phyloP scores from a whole-genome alignment of 2,113 vertebrate genomes.

The Boleophthalmus pectinirostris region DNA sequence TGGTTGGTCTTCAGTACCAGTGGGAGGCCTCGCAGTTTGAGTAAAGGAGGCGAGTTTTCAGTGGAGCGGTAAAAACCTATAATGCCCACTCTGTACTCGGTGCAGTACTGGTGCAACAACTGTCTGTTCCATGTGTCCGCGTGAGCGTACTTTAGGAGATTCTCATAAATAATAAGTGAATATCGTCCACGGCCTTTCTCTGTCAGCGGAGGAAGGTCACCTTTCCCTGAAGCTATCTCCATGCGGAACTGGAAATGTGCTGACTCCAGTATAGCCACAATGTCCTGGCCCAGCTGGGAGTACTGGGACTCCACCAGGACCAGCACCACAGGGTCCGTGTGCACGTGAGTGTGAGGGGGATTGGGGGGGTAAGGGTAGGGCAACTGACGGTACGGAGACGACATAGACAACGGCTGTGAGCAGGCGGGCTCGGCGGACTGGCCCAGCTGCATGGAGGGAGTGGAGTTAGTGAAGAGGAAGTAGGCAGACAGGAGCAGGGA shows the following conservation, averaged over 20 bases:
- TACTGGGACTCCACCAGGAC: conserved; percentile 97
- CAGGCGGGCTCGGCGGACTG: conserved; percentile 81
- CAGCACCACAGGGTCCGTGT: conserved; percentile 85
- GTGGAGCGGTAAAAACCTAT: conserved; percentile 95
- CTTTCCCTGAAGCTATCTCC: conserved; percentile 93
- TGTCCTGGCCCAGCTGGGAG: conserved; percentile 96
- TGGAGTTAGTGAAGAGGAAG: conserved; percentile 89
- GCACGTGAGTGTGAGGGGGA: conserved; percentile 84
- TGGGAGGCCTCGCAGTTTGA: conserved; percentile 86
- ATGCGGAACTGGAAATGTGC: conserved; percentile 91
- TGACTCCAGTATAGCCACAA: conserved; percentile 92
- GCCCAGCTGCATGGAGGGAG: conserved; percentile 88
- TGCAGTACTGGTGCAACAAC: conserved; percentile 95
- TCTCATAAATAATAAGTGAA: conserved; percentile 91
- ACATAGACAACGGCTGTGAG: conserved; percentile 79
- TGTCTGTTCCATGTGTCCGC: conserved; percentile 95
- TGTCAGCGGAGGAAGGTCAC: conserved; percentile 92
- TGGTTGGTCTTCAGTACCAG: conserved; percentile 87
- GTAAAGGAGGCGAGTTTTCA: conserved; percentile 86
- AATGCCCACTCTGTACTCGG: conserved; percentile 93
- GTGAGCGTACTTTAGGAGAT: conserved; percentile 90
- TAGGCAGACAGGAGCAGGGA: conserved; percentile 93
- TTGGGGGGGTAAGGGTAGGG: conserved; percentile 81
- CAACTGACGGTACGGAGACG: conserved; percentile 78
- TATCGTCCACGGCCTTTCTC: conserved; percentile 90